Percentiles rank a stretch among this genome's conserved stretches.
phyloP scores from a whole-genome alignment of 2,797 vertebrate species.

The Melopsittacus undulatus region DNA sequence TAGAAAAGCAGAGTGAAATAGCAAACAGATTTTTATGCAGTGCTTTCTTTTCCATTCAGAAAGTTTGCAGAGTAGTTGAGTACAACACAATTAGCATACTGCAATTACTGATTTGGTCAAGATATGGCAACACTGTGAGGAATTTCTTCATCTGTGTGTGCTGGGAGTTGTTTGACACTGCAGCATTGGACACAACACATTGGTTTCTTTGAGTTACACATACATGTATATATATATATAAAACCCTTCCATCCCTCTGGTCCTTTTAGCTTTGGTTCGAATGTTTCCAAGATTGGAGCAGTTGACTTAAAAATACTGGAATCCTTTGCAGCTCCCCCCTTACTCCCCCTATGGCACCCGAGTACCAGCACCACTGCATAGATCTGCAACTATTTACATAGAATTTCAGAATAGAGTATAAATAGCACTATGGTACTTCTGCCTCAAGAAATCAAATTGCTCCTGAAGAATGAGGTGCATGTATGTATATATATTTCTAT shows the following conservation, averaged over 20 bases:
- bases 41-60: conserved; percentile 27
- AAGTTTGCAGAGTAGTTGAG: conserved; percentile 58
- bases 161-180: conserved; percentile 50
- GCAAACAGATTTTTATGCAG: conserved; percentile 45
- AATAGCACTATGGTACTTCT: conserved; percentile 46
- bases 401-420: conserved; percentile 29
- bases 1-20: conserved; percentile 59
- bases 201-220: conserved; percentile 25
- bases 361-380: conserved; percentile 49
- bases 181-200: conserved; percentile 51
- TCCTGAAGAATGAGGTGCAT: conserved; percentile 12
- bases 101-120: conserved; percentile 63
- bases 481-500: conserved; percentile 1
- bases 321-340: conserved; percentile 26
- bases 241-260: neutral
- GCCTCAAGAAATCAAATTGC: conserved; percentile 24
- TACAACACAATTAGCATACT: conserved; percentile 68
- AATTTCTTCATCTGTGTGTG: conserved; percentile 23
- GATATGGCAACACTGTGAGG: conserved; percentile 57
- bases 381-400: conserved; percentile 67
- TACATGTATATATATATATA: conserved; percentile 43
- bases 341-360: neutral
- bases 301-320: conserved; percentile 57
- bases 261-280: conserved; percentile 68
- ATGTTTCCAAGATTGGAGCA: conserved; percentile 42